phyloP scores from a whole-genome alignment of 2,797 vertebrate species.

The Dallia pectoralis region DNA sequence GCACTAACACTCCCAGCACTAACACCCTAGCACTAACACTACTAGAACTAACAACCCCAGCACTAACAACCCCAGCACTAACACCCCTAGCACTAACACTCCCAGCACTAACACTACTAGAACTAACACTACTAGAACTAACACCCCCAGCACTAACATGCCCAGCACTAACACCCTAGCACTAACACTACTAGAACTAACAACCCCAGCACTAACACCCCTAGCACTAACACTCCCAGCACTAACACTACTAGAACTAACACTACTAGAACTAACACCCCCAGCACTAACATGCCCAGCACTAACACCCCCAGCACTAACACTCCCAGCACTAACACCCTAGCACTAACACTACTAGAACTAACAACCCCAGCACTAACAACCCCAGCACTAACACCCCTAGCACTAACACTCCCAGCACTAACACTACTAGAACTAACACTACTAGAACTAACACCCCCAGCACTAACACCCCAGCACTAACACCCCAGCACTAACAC shows the following conservation, averaged over 20 bases:
- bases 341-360: too few species aligned
- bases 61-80: constrained; percentile 58
- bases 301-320: constrained; percentile 56
- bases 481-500: constrained; percentile 62
- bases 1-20: constrained; percentile 64
- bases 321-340: constrained; percentile 62
- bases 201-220: constrained; percentile 54
- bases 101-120: constrained; percentile 59
- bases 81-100: constrained; percentile 60
- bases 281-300: constrained; percentile 58
- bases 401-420: constrained; percentile 56
- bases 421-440: constrained; percentile 64
- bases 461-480: constrained; percentile 56
- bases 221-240: constrained; percentile 63
- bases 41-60: constrained; percentile 62
- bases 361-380: constrained; percentile 57
- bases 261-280: constrained; percentile 62
- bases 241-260: constrained; percentile 55
- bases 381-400: constrained; percentile 62
- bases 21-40: constrained; percentile 56
- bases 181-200: constrained; percentile 63
- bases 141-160: constrained; percentile 63
- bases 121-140: constrained; percentile 56
- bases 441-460: too few species aligned
- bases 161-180: constrained; percentile 56